phyloP scores from a whole-genome alignment of 2,113 vertebrate species.

The Heteronetta atricapilla region DNA sequence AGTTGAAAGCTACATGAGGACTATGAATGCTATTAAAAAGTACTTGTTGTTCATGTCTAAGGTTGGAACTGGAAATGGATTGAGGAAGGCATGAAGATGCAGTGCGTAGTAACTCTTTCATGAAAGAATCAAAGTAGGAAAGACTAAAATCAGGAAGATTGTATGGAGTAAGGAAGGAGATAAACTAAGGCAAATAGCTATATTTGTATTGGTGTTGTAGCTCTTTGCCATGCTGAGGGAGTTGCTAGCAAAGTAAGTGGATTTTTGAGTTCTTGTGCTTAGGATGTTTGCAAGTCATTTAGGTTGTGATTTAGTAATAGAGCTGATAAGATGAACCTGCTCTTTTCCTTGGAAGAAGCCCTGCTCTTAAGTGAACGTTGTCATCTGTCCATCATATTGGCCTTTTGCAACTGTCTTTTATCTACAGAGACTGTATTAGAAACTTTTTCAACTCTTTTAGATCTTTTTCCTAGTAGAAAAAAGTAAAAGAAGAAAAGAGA shows the following conservation, averaged over 20 bases:
- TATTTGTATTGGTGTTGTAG: not conserved
- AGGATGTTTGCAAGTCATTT: not conserved
- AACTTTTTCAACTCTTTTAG: not conserved
- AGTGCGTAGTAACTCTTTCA: not conserved
- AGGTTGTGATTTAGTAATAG: not conserved
- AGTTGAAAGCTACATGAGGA: not conserved
- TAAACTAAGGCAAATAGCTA: not conserved
- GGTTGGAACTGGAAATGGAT: not conserved
- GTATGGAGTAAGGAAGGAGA: not conserved
- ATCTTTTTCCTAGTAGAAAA: not conserved
- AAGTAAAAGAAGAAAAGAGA: not conserved
- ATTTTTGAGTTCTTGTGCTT: not conserved
- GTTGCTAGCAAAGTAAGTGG: not conserved
- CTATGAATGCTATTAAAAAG: not conserved
- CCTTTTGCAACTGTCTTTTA: not conserved
- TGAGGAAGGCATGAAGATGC: not conserved
- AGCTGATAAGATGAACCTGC: not conserved
- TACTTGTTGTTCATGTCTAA: accelerated
- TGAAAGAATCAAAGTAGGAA: not conserved
- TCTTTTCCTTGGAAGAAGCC: not conserved
- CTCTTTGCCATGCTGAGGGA: not conserved
- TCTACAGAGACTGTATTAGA: too few relatives aligned
- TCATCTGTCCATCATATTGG: not conserved
- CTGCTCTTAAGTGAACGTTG: not conserved
- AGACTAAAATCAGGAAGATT: not conserved